Base-by-base conservation (phyloP, 2,888 invertebrate genomes). In the Rhagium mordax region DNA sequence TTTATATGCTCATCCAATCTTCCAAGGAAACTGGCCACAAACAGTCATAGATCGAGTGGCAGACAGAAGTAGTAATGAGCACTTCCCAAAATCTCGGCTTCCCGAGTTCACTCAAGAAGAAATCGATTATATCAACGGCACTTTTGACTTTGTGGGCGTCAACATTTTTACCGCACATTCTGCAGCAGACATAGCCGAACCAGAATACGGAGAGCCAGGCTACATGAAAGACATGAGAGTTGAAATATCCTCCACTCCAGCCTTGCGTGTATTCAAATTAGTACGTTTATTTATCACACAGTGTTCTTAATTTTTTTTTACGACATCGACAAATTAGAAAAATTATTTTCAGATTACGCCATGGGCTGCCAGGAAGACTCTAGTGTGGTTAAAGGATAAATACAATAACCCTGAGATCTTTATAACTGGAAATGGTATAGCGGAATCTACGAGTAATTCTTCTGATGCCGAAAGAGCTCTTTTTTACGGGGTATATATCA, bases 81-180 rank as follows among this genome's bases (percentile, higher is more conserved):
- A 81, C 13, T 92, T 89, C 77, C 81, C 87, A 0, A 87, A 89
- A 10, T 93, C 93, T 0, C 90, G 93, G 10, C 87, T 94, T 2
- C 93, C 94, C 0, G 84, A 83, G 69, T 92, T 94, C 81, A 91
- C 91, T 0, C 33, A 81, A 0, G 88, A 91, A 29, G 93, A 94
- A 88, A 88, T 93, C 3, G 84, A 88, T 10, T 87, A 88, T 70
- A 91, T 95, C 29, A 87, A 86, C 16, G 92, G 90, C 0, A 91
- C 94, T 0, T 89, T 89, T 1, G 95, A 96, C 84, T 94, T 93
- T 85, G 88, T 95, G 68, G 94, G 94, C 0, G 84, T 95, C 10
- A 95, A 95, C 84, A 41, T 48, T n/a, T 96, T 95, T 83, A 92
- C 93, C 0, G 90, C 92, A 0, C 87, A 87, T 77, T 78, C 92